phyloP scores from a whole-genome alignment of 2,888 invertebrate genomes.

The Augochlorella aurata region DNA sequence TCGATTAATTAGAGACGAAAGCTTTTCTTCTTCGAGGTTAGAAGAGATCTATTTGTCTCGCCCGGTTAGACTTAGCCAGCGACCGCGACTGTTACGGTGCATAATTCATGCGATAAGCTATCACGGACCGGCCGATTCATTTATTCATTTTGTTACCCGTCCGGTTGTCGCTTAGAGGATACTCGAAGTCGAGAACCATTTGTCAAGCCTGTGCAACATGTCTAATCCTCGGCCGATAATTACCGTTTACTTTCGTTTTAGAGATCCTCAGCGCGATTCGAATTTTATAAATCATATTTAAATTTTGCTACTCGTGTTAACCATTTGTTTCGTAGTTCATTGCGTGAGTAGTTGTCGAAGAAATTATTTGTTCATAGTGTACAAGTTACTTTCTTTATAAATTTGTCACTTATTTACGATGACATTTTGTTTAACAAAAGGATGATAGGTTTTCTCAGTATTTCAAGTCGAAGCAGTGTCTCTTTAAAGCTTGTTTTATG shows the following conservation, averaged over 20 bases:
- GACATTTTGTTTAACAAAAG: no score
- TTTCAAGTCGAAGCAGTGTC: no score
- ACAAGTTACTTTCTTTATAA: no score
- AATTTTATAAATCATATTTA: neutral
- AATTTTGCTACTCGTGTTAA: neutral
- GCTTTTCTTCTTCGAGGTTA: conserved; percentile 34
- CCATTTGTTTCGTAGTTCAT: neutral
- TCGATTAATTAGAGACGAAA: conserved; percentile 50
- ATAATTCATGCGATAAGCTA: neutral
- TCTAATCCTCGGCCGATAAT: neutral
- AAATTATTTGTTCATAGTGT: no score
- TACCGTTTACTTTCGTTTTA: neutral
- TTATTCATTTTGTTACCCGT: neutral
- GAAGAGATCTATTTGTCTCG: conserved; percentile 13
- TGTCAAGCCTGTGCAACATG: neutral
- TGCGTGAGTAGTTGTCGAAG: no score
- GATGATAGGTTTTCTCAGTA: no score
- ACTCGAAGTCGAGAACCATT: neutral
- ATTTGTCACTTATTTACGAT: no score
- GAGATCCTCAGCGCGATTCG: neutral
- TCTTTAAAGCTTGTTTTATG: no score
- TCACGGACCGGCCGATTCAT: neutral
- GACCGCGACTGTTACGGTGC: neutral
- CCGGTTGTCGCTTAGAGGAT: neutral
- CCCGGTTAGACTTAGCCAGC: conserved; percentile 7